phyloP scores from a whole-genome alignment of 2,113 vertebrate species.

The Pristiophorus japonicus region DNA sequence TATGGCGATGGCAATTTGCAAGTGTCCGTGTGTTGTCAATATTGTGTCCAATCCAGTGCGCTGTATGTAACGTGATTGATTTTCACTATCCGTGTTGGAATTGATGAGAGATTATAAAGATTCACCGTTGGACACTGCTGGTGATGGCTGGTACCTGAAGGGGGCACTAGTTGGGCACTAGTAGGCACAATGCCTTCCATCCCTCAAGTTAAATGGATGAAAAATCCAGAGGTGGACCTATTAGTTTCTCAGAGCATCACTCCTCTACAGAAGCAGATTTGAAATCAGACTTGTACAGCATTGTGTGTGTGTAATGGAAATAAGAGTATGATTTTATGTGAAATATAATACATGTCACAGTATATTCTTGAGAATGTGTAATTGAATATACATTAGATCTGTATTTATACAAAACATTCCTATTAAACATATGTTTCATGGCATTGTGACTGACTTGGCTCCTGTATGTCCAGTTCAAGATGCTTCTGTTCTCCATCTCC shows the following conservation, averaged over 20 bases:
- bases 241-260: background rate
- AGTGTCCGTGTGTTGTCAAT: background rate
- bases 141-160: too few relatives aligned
- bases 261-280: background rate
- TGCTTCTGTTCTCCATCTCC: background rate
- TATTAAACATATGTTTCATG: background rate
- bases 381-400: background rate
- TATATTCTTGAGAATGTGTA: background rate
- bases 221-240: background rate
- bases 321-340: background rate
- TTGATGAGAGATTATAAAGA: background rate
- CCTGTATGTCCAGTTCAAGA: background rate
- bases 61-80: background rate
- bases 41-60: background rate
- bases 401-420: background rate
- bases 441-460: background rate
- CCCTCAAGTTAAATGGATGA: background rate
- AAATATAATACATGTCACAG: background rate
- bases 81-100: background rate
- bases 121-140: background rate
- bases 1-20: background rate
- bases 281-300: background rate
- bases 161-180: background rate
- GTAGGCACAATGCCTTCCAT: too few relatives aligned
- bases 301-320: background rate